Percentiles rank a stretch among this genome's conserved stretches.
Conservation (phyloP, 1,140 invertebrate genomes). For the Cherax quadricarinatus region DNA sequence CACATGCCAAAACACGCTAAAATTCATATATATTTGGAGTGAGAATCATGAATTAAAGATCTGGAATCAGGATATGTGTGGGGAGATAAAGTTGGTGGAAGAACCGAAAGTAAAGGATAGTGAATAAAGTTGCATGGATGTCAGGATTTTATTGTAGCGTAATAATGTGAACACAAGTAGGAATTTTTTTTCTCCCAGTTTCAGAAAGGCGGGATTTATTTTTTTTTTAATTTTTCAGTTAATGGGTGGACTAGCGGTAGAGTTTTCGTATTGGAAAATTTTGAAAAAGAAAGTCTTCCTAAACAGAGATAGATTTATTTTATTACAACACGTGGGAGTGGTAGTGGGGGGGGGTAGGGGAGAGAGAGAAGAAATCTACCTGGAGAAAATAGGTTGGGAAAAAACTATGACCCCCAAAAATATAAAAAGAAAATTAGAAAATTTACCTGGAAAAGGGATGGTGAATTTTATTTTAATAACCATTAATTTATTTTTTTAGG, state of each 20-base stretch:
- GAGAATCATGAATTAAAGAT: not conserved
- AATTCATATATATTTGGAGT: not conserved
- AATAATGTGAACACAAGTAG: too few species aligned
- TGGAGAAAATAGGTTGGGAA: not conserved
- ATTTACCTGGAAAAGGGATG: not conserved
- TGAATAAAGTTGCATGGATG: not conserved
- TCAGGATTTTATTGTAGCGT: not conserved
- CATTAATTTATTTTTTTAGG: not conserved
- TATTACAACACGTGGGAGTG: not conserved
- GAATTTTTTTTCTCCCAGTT: too few species aligned
- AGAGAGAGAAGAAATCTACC: not conserved
- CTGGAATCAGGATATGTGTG: not conserved
- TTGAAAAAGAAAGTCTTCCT: too few species aligned
- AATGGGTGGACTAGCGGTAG: too few species aligned
- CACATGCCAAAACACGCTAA: not conserved
- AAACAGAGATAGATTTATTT: too few species aligned
- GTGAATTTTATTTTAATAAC: too few species aligned
- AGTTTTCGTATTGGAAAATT: too few species aligned
- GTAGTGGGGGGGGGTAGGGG: slow-evolving; percentile 2
- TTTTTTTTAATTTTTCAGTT: too few species aligned
- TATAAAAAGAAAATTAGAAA: not conserved
- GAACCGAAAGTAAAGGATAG: not conserved
- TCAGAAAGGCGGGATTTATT: too few species aligned
- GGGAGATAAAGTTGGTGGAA: not conserved
- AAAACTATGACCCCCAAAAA: not conserved